Evolutionary conservation across 2,888 invertebrate genomes (phyloP), one percentile per base, ranked within the genome.

Genomic region (Spicauda simplicius): DNA sequence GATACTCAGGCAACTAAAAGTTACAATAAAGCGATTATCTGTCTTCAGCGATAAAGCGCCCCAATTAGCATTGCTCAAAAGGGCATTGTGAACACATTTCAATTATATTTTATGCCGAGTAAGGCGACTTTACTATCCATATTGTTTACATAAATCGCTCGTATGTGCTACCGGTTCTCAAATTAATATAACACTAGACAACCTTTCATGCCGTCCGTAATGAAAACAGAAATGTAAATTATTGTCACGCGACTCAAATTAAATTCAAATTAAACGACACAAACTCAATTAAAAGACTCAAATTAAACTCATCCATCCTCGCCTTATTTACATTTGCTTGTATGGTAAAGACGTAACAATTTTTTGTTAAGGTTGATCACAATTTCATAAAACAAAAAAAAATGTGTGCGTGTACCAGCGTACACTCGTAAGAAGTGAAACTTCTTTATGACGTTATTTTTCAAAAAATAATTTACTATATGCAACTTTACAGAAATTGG

Each of bases 121-220:
- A 10, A 41, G 14, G 41, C 41, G 41, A 41, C 2, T 41, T 41
- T 41, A 33, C 41, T 41, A 41, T 14, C n/a, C n/a, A 7, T 11
- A 14, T 41, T 10, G 25, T 41, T n/a, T 41, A 41, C 41, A 10
- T 41, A 45, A 45, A 53, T 25, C 12, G 53, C 25, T 1, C 53
- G 53, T 53, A 2, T 53, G 14, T 25, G 20, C 25, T 12, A 25
- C 53, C 53, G 20, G 25, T 25, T 25, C 52, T 19, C 19, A 25
- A 53, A 53, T 53, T 20, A 53, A 53, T 53, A 53, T 18, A 53
- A 53, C 33, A 33, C 33, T 33, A 33, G 33, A 33, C 33, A 33
- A 33, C 10, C 33, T 33, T 33, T 33, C 33, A 33, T 4, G 33
- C 6, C 33, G 33, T 6, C 33, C 33, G 6, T 8, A 33, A 33